These are phyloP conservation scores for Tragelaphus oryx DNA, from an alignment of 2,797 vertebrate genomes.

Conservation along the genomic window DNA sequence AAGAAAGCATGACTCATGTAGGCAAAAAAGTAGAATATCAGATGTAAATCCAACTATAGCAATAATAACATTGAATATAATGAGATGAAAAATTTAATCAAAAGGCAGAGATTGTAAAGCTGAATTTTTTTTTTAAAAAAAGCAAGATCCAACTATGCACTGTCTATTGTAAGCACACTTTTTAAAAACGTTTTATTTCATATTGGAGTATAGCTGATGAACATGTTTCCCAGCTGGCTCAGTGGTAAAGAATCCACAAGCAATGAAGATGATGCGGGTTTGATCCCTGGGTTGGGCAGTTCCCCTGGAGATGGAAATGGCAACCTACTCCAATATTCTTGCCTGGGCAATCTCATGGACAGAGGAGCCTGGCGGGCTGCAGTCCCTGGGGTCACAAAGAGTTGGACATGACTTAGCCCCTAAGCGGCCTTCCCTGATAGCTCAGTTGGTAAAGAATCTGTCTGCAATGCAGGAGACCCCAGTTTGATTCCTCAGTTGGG, in stretches of 20 bases:
- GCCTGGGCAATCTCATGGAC: not conserved
- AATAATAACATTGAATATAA: not conserved
- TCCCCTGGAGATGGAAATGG: not conserved
- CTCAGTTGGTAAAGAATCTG: not conserved
- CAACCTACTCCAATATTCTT: not conserved
- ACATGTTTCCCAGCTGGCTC: not conserved
- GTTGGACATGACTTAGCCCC: not conserved
- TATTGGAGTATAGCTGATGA: not conserved
- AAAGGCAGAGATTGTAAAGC: not conserved
- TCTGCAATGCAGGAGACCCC: not conserved
- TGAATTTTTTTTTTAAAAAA: not conserved
- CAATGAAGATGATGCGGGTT: not conserved
- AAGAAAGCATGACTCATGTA: not conserved
- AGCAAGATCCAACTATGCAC: not conserved
- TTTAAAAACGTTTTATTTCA: not conserved
- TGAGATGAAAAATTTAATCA: not conserved
- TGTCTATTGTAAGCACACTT: not conserved
- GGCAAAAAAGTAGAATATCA: not conserved
- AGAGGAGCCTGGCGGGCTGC: not conserved
- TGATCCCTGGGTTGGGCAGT: not conserved
- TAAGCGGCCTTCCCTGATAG: fast-evolving
- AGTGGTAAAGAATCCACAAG: not conserved
- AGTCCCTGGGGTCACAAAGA: not conserved
- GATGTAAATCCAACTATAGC: not conserved
- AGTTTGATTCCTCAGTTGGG: not conserved